phyloP scores from a whole-genome alignment of 2,888 invertebrate species.

The Tenthredo notha region DNA sequence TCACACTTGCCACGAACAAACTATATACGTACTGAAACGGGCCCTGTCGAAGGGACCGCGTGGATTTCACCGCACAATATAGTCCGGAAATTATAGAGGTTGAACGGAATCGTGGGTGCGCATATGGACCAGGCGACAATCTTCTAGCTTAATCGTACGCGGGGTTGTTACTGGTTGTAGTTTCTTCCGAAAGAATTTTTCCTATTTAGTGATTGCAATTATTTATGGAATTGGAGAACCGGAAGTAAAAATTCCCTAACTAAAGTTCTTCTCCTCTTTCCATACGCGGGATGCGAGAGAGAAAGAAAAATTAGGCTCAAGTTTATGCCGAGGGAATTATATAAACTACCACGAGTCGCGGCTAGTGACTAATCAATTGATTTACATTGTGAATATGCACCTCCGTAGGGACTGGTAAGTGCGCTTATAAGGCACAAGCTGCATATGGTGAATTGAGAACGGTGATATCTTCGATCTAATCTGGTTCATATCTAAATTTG shows the following conservation, averaged over 20 bases:
- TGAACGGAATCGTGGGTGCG: conserved; percentile 50
- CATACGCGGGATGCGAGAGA: not conserved
- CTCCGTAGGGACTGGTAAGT: conserved; percentile 41
- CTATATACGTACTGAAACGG: conserved; percentile 56
- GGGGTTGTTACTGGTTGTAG: not conserved
- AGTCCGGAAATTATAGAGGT: conserved; percentile 53
- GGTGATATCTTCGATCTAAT: conserved; percentile 57
- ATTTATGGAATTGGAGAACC: not conserved
- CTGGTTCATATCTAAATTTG: conserved; percentile 24
- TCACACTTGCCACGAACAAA: conserved; percentile 75
- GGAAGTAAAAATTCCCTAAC: not conserved
- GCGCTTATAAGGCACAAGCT: conserved; percentile 63
- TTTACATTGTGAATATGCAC: conserved; percentile 45
- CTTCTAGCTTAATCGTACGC: not conserved
- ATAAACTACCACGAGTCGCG: not conserved
- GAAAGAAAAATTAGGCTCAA: not conserved
- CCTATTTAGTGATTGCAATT: not conserved
- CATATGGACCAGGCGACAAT: conserved; percentile 15
- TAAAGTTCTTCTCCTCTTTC: not conserved
- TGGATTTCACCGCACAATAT: conserved; percentile 55
- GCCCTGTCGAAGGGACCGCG: conserved; percentile 55
- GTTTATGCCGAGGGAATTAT: not conserved
- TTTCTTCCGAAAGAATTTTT: not conserved
- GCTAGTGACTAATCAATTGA: conserved; percentile 42
- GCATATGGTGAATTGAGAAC: conserved; percentile 68